phyloP scores from a whole-genome alignment of 2,113 vertebrate genomes.

The Scalopus aquaticus region DNA sequence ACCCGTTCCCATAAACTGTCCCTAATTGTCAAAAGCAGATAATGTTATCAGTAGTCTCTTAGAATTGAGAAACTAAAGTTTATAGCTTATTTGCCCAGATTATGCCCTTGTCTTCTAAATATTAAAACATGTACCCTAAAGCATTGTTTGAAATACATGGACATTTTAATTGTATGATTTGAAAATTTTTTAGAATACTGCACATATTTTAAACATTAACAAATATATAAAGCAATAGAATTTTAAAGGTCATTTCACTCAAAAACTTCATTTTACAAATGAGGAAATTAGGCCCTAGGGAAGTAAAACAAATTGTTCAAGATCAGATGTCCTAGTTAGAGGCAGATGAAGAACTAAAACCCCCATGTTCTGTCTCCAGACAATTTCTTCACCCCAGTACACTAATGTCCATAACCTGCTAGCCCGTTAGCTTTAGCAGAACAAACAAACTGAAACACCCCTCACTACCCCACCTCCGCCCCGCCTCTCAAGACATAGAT shows the following conservation, averaged over 20 bases:
- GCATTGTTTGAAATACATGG: neutral
- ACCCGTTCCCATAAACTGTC: constrained; percentile 10
- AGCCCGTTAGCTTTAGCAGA: constrained; percentile 17
- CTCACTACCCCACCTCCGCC: neutral
- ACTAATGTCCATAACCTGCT: neutral
- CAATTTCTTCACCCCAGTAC: neutral
- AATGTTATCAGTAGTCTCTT: constrained; percentile 12
- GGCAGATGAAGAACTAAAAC: neutral
- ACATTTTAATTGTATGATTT: constrained; percentile 39
- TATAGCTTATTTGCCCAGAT: neutral
- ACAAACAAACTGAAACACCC: neutral
- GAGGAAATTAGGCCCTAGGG: constrained; percentile 11
- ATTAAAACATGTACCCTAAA: constrained; percentile 40
- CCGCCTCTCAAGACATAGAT: neutral
- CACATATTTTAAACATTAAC: constrained; percentile 32
- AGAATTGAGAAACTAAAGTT: constrained; percentile 43
- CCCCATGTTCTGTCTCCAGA: neutral
- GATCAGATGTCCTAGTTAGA: neutral
- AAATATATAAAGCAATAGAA: constrained; percentile 40
- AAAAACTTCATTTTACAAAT: constrained; percentile 42
- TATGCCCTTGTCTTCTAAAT: constrained; percentile 33
- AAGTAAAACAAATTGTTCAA: constrained; percentile 47
- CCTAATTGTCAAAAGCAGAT: neutral
- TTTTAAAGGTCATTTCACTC: constrained; percentile 16
- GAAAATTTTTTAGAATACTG: constrained; percentile 28